Base-by-base conservation (phyloP, 92 coral and sea anemone species). In the Porites divaricata region DNA sequence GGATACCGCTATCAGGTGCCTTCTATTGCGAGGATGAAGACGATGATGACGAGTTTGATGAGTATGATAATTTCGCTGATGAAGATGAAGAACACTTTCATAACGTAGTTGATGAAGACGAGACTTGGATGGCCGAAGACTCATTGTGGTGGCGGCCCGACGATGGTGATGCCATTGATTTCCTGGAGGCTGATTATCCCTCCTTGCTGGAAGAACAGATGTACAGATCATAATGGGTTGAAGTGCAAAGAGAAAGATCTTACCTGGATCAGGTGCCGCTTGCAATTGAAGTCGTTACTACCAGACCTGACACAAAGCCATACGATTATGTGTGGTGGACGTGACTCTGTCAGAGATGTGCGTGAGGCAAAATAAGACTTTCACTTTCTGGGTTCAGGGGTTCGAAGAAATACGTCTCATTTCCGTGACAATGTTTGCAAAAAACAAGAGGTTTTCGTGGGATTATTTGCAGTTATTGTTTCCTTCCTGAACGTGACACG, bases 161-260 rank as follows among this genome's bases (percentile, higher is more conserved):
- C 25, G 80, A 71, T 35, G 45, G 45, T 35, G 45, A 35, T 50
- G 90, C 90, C 9, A 92, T 86, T 51, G 95, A 94, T 78, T 92
- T 87, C 65, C 93, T 94, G 23, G 88, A 86, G 69, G 95, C 95
- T 15, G 95, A 92, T 76, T 94, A 94, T 83, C 98, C 95, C 20
- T 90, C 98, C 12, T 64, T 90, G 51, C 58, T 82, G 28, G 86
- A 72, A 48, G 86, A 72, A 49, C 86, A 82, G 76, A 3, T 69
- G 85, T 58, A 69, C 24, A 35, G 85, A 35, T 80, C 85, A 11
- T 80, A 21, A 53, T 13, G 8, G 22, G 6, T 19, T 21, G 45
- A 80, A 19, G 21, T 22, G 3, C 6, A 8, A 52, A 15, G 4
- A 22, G 24, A 16, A 35, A 17, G 22, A 10, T 50, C 52, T 19